Base-by-base conservation (phyloP, 2,797 vertebrate genomes). In the Eptatretus atami region DNA sequence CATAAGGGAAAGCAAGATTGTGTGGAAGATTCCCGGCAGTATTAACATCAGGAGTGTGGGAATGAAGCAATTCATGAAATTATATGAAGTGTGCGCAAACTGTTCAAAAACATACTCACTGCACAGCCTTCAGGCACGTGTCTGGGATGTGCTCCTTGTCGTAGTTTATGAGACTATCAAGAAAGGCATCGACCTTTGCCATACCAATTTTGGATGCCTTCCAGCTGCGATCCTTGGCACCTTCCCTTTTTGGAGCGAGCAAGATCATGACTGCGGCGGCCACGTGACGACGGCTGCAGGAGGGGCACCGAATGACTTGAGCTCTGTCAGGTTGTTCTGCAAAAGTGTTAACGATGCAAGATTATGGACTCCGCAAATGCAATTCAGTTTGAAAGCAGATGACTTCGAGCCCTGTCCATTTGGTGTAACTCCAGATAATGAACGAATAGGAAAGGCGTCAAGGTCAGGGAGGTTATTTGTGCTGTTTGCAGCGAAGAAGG, bases 121-220 rank as follows among this genome's bases (percentile, higher is more conserved):
- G 82, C 64, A 79, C 64, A 52, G 82, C 79, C 73, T 74, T 78
- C 66, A 86, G 72, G 70, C 76, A 83, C 66, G 78, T 76, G n/a
- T 82, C 78, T 53, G 75, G 80, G 72, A 86, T 81, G 74, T 80
- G 77, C 53, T 84, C 80, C 69, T 84, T 84, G 74, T 84, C 77
- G 64, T 79, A 83, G 52, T 69, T 70, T 54, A 82, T 74, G 70
- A 86, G 71, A 1, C 73, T 72, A 72, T 83, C 77, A 65, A 82
- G 74, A 69, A 86, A 86, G 69, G 80, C 77, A 74, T 84, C 81
- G 72, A 79, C 76, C 78, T 84, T 67, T 64, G 64, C 78, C 78
- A 80, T 82, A 75, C 82, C 80, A 71, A 75, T 71, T 70, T 72
- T 73, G 25, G 79, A 76, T 1, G 78, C 76, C 72, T 82, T 85